These are phyloP conservation scores for Endotricha flammealis DNA, from an alignment of 2,888 invertebrate genomes.

Conservation along the genomic window DNA sequence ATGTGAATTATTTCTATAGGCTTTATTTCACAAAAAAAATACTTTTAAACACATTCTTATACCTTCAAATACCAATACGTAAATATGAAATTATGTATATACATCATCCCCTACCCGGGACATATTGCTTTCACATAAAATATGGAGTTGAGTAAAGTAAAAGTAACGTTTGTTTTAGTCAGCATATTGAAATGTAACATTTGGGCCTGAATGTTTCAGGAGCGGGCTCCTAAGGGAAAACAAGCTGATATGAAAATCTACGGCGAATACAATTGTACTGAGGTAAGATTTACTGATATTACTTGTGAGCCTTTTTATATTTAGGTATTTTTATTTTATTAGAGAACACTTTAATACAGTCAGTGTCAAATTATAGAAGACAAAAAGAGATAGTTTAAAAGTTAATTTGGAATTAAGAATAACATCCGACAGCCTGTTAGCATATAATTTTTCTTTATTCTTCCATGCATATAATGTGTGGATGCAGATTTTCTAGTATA, in stretches of 20 bases:
- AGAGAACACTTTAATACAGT: no score
- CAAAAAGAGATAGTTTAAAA: no score
- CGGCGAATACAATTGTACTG: slow-evolving; percentile 30
- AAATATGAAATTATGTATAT: slow-evolving; percentile 15
- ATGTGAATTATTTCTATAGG: no score
- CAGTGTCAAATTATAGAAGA: no score
- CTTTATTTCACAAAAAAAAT: no score
- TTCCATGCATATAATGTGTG: no score
- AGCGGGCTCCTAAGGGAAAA: slow-evolving; percentile 36
- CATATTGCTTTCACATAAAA: slow-evolving; percentile 49
- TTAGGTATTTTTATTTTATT: not conserved
- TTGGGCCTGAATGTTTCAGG: slow-evolving; percentile 57
- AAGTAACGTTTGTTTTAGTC: slow-evolving; percentile 54
- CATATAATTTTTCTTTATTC: no score
- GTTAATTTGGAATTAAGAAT: no score
- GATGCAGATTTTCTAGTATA: no score
- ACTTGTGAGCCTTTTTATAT: no score
- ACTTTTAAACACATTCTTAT: no score
- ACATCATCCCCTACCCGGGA: slow-evolving; percentile 25
- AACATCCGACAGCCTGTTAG: no score
- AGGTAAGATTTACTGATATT: slow-evolving; percentile 32
- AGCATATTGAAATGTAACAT: slow-evolving; percentile 70
- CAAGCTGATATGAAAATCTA: slow-evolving; percentile 33
- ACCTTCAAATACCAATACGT: slow-evolving; percentile 3
- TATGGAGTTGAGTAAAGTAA: slow-evolving; percentile 40